These are phyloP conservation scores for Tinea semifulvella DNA, from an alignment of 2,888 invertebrate species.

Conservation along the genomic window DNA sequence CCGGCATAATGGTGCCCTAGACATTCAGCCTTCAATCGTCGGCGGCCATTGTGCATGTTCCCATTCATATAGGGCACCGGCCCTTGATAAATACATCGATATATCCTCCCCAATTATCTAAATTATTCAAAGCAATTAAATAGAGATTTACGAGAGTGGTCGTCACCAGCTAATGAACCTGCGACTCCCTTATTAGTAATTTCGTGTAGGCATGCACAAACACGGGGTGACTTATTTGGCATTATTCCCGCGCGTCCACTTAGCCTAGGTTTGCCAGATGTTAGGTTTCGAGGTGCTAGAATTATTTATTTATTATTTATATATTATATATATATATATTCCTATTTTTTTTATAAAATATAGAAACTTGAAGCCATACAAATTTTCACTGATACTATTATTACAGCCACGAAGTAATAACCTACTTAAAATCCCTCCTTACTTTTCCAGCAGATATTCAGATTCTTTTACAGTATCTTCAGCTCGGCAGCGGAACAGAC, in stretches of 20 bases:
- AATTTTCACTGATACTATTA: too few species aligned
- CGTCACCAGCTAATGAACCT: constrained; percentile 14
- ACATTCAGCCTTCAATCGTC: constrained; percentile 11
- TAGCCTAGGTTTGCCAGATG: neutral
- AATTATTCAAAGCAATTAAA: constrained; percentile 17
- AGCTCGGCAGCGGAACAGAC: too few species aligned
- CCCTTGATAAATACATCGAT: constrained; percentile 17
- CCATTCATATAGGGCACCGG: constrained; percentile 14
- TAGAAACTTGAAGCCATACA: too few species aligned
- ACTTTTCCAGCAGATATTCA: too few species aligned
- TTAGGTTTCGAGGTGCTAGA: too few species aligned
- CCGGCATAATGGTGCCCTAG: neutral
- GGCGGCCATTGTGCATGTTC: constrained; percentile 13
- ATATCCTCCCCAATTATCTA: constrained; percentile 17
- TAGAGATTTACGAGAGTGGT: constrained; percentile 13
- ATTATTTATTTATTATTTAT: too few species aligned
- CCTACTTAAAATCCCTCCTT: too few species aligned
- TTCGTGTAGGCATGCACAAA: constrained; percentile 14
- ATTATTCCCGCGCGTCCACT: constrained; percentile 12
- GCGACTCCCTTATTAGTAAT: constrained; percentile 14
- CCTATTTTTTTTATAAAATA: too few species aligned
- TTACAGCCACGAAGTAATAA: too few species aligned
- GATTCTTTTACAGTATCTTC: too few species aligned
- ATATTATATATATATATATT: too few species aligned
- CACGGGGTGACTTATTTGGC: constrained; percentile 14